These are phyloP conservation scores for Rhyzopertha dominica DNA, from an alignment of 1,140 invertebrate species.

Conservation along the genomic window DNA sequence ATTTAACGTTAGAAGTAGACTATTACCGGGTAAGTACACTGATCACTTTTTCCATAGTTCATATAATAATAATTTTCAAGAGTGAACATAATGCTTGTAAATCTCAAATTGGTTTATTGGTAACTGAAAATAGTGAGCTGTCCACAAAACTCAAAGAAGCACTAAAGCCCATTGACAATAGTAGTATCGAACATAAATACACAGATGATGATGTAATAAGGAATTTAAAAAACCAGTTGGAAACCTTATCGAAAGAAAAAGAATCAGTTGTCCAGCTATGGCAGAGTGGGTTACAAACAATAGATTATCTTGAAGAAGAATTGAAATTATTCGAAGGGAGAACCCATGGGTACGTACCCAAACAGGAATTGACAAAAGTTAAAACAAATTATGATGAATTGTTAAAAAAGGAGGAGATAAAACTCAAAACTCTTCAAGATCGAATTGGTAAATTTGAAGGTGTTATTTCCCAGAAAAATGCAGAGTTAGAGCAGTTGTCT, in stretches of 20 bases:
- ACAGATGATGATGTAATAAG: conserved; percentile 25
- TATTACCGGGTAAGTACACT: conserved; percentile 29
- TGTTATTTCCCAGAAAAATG: too few relatives aligned
- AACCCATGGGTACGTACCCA: conserved; percentile 30
- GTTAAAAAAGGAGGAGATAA: conserved; percentile 27
- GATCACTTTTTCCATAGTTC: conserved; percentile 9
- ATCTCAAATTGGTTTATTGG: conserved; percentile 23
- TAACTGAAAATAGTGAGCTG: conserved; percentile 35
- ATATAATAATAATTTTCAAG: conserved; percentile 23
- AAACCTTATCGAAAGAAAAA: conserved; percentile 32
- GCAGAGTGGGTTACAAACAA: conserved; percentile 31
- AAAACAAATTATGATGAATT: conserved; percentile 34
- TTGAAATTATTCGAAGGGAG: conserved; percentile 29
- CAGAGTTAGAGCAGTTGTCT: conserved; percentile 26
- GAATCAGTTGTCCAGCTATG: conserved; percentile 36
- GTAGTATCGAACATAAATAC: conserved; percentile 14
- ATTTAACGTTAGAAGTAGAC: conserved; percentile 33
- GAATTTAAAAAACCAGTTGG: conserved; percentile 38
- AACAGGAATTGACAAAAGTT: conserved; percentile 20
- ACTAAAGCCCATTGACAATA: conserved; percentile 17
- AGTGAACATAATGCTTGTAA: conserved; percentile 32
- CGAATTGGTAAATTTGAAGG: conserved; percentile 17
- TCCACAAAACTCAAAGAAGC: conserved; percentile 21
- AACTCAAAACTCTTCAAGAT: conserved; percentile 15
- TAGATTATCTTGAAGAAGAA: conserved; percentile 39